A percentile compares a stretch with the other conserved stretches of the same genome.
phyloP scores from a whole-genome alignment of 2,797 vertebrate species.

The Phoebastria nigripes region DNA sequence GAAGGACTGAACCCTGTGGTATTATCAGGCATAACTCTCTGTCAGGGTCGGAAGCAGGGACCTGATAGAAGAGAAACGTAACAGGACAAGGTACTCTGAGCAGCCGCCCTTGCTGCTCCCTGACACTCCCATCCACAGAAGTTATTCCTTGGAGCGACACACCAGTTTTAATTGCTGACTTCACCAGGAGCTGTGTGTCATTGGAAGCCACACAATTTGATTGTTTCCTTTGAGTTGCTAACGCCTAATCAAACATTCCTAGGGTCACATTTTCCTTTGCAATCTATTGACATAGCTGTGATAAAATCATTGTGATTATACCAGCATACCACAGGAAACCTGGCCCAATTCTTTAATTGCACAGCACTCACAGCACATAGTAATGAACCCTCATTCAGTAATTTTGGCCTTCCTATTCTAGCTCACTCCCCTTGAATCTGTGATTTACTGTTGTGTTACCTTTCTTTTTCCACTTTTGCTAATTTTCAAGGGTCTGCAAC shows the following conservation, averaged over 20 bases:
- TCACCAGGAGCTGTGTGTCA: neutral
- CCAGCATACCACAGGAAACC: neutral
- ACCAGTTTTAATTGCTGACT: neutral
- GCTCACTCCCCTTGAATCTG: neutral
- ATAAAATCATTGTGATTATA: neutral
- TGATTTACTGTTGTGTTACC: neutral
- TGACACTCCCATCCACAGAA: neutral
- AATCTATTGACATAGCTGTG: neutral
- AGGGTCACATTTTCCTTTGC: neutral
- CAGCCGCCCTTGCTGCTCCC: neutral
- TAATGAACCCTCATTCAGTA: neutral
- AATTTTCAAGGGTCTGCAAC: neutral
- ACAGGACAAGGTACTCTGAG: neutral
- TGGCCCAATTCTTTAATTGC: neutral
- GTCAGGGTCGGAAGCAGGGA: neutral
- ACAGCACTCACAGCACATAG: neutral
- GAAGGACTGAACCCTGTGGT: neutral
- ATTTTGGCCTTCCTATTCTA: neutral
- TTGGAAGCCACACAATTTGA: neutral
- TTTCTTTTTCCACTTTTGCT: neutral
- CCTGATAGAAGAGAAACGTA: fast-evolving
- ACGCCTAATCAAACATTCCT: neutral
- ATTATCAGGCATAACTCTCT: neutral
- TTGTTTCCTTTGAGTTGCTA: neutral
- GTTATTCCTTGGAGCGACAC: neutral